These are phyloP conservation scores for Oncorhynchus tshawytscha DNA, from an alignment of 2,113 vertebrate genomes.

Conservation along the genomic window DNA sequence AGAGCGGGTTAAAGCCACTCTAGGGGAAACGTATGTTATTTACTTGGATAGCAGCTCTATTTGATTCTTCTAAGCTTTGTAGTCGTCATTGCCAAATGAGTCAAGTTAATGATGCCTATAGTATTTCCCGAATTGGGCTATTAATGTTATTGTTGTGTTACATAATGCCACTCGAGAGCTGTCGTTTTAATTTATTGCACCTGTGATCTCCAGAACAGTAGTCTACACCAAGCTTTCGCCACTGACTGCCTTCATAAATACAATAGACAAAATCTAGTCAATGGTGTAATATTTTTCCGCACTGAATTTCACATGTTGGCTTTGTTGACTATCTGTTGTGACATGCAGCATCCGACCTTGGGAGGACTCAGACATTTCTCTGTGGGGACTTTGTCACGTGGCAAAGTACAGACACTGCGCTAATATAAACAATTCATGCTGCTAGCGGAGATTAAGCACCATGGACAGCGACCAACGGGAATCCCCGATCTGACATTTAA, in stretches of 20 bases:
- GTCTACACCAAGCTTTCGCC: constrained; percentile 19
- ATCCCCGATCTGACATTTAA: too few relatives aligned
- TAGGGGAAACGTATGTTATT: not conserved
- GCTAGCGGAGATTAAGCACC: too few relatives aligned
- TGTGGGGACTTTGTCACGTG: too few relatives aligned
- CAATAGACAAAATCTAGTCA: not conserved
- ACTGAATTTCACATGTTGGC: not conserved
- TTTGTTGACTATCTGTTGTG: too few relatives aligned
- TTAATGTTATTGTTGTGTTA: not conserved
- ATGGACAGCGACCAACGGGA: too few relatives aligned
- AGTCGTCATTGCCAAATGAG: not conserved
- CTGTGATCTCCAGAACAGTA: constrained; percentile 22
- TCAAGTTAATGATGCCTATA: not conserved
- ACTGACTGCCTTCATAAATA: constrained; percentile 14
- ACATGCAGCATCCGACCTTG: not conserved
- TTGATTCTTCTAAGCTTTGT: not conserved
- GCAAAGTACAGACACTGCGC: too few relatives aligned
- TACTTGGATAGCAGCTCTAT: not conserved
- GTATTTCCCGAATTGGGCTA: constrained; percentile 9
- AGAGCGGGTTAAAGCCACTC: constrained; percentile 3
- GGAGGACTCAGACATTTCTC: too few relatives aligned
- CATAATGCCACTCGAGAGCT: constrained; percentile 4
- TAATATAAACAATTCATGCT: too few relatives aligned
- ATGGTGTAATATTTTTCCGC: not conserved
- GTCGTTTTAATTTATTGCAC: constrained; percentile 43